A percentile compares a stretch with the other conserved stretches of the same genome.
These are phyloP conservation scores for Aptenodytes patagonicus DNA, from an alignment of 2,113 vertebrate species.

Conservation along the genomic window DNA sequence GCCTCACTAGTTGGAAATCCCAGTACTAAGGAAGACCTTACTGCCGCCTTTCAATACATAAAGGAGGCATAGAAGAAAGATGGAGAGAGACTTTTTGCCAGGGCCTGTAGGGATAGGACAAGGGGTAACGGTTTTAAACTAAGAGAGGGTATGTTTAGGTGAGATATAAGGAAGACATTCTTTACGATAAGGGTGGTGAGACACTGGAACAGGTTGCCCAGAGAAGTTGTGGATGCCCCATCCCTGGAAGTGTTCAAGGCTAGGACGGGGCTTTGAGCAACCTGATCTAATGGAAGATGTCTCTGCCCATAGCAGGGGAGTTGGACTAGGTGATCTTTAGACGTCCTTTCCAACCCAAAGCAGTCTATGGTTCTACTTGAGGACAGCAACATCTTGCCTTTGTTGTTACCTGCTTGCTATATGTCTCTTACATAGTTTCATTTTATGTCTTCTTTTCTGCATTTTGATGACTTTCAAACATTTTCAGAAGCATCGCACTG, in stretches of 20 bases:
- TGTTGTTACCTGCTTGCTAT: neutral
- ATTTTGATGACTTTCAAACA: neutral
- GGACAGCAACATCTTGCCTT: neutral
- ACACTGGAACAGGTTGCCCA: neutral
- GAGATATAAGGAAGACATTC: neutral
- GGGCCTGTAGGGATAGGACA: neutral
- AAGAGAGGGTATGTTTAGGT: neutral
- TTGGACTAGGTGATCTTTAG: neutral
- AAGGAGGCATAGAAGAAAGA: neutral
- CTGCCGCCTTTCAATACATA: neutral
- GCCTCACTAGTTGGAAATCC: neutral
- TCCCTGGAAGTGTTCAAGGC: neutral
- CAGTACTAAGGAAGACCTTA: neutral
- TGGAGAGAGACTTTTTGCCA: neutral
- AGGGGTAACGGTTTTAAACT: neutral
- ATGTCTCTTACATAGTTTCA: neutral
- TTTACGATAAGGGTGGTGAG: neutral
- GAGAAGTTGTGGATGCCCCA: neutral
- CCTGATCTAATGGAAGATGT: neutral
- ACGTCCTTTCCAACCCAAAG: neutral
- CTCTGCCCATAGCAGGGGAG: too few relatives aligned
- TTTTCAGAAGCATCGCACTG: neutral
- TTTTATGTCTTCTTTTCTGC: neutral
- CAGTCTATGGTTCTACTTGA: neutral
- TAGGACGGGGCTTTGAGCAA: neutral